These are phyloP conservation scores for Pomacea maculata DNA, from an alignment of 1,140 invertebrate species.

Conservation along the genomic window DNA sequence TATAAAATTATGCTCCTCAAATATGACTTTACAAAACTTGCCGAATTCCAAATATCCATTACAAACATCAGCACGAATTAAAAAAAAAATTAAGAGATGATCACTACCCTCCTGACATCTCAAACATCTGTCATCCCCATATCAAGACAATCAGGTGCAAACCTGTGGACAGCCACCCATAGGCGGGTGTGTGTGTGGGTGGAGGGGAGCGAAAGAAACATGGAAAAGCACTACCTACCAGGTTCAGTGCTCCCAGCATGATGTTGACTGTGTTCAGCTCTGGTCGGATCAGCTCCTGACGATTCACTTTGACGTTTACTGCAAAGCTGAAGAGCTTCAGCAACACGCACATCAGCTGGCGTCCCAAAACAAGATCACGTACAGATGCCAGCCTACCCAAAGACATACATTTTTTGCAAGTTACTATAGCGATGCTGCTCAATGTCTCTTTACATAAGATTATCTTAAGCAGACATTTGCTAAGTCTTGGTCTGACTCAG, in stretches of 20 bases:
- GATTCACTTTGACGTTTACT: slow-evolving; percentile 75
- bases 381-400: slow-evolving; percentile 72
- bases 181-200: too few relatives aligned
- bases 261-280: slow-evolving; percentile 65
- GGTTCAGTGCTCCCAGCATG: slow-evolving; percentile 58
- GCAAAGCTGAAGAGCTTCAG: slow-evolving; percentile 86
- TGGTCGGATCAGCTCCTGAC: slow-evolving; percentile 66
- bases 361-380: slow-evolving; percentile 76
- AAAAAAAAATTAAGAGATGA: too few relatives aligned
- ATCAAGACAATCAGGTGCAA: neutral
- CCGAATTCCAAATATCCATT: too few relatives aligned
- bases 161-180: neutral
- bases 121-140: neutral
- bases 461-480: too few relatives aligned
- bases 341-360: slow-evolving; percentile 83
- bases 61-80: too few relatives aligned
- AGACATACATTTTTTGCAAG: too few relatives aligned
- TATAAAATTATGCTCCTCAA: neutral
- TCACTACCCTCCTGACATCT: too few relatives aligned
- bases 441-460: too few relatives aligned
- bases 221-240: slow-evolving; percentile 20
- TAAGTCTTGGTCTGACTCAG: too few relatives aligned
- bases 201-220: too few relatives aligned
- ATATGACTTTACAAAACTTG: too few relatives aligned
- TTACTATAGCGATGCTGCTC: too few relatives aligned